Conservation (phyloP, 2,113 vertebrate species). For the Notiomystis cincta region DNA sequence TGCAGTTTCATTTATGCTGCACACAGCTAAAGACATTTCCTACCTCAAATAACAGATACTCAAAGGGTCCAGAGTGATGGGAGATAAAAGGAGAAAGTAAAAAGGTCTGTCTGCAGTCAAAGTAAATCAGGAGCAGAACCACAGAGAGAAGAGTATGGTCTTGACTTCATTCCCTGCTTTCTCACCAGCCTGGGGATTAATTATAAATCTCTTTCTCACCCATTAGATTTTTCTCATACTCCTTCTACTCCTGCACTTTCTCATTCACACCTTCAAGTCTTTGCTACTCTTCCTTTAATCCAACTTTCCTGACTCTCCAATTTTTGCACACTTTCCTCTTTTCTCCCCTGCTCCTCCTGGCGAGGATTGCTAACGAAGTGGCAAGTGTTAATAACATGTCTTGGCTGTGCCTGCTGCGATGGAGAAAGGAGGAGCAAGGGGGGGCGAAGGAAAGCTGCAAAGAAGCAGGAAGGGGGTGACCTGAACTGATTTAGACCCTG, state of each 20-base stretch:
- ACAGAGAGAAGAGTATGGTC: background rate
- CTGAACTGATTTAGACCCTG: background rate
- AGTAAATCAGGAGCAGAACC: background rate
- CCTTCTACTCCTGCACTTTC: background rate
- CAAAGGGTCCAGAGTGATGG: background rate
- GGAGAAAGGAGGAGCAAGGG: background rate
- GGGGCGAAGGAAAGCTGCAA: background rate
- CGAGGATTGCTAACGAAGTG: background rate
- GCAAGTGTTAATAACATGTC: conserved; percentile 3
- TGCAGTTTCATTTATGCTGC: background rate
- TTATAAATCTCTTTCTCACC: conserved; percentile 38
- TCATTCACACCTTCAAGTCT: conserved; percentile 29
- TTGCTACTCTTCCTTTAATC: background rate
- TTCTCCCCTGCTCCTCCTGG: background rate
- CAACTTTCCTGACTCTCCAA: background rate
- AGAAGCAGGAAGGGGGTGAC: background rate
- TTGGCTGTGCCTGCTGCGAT: background rate
- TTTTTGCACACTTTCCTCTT: background rate
- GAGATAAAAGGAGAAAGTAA: background rate
- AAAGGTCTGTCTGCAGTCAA: background rate
- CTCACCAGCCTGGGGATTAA: background rate
- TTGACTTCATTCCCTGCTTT: background rate
- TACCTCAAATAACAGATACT: background rate
- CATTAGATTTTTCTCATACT: background rate
- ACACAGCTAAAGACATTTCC: background rate